Evolutionary conservation across 2,113 vertebrate species (phyloP).

Genomic region (Campylomormyrus tamandua): DNA sequence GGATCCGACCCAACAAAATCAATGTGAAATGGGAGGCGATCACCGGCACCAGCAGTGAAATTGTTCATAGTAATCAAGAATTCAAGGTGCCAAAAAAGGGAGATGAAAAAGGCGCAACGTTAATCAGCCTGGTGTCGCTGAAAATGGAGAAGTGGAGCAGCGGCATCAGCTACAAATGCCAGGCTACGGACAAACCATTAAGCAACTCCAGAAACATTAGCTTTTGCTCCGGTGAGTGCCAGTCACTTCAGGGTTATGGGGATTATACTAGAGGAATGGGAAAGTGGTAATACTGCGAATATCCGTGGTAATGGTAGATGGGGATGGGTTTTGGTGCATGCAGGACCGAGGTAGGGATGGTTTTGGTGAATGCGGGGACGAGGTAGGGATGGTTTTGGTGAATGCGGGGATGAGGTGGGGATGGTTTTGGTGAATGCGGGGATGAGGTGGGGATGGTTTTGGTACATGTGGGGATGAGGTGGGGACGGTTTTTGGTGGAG

Average conservation of each 20-base stretch:
- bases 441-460: not conserved
- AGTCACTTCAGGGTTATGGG: not conserved
- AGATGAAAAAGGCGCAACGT: conserved; percentile 19
- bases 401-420: too few relatives aligned
- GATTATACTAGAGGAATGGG: too few relatives aligned
- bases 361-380: too few relatives aligned
- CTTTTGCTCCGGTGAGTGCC: conserved; percentile 49
- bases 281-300: too few relatives aligned
- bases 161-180: conserved; percentile 40
- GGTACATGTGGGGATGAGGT: too few relatives aligned
- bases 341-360: too few relatives aligned
- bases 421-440: not conserved
- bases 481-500: too few relatives aligned
- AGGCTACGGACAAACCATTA: not conserved
- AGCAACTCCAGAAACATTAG: conserved; percentile 1
- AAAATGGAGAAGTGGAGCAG: conserved; percentile 9
- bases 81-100: not conserved
- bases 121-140: conserved; percentile 40
- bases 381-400: too few relatives aligned
- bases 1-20: conserved; percentile 27
- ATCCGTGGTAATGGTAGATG: not conserved
- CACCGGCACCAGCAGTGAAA: rapidly evolving
- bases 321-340: too few relatives aligned
- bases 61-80: not conserved
- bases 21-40: conserved; percentile 33